A percentile compares a stretch with the other conserved stretches of the same genome.
These are phyloP conservation scores for Caenorhabditis tropicalis DNA, from an alignment of 1,140 invertebrate species.

Conservation along the genomic window DNA sequence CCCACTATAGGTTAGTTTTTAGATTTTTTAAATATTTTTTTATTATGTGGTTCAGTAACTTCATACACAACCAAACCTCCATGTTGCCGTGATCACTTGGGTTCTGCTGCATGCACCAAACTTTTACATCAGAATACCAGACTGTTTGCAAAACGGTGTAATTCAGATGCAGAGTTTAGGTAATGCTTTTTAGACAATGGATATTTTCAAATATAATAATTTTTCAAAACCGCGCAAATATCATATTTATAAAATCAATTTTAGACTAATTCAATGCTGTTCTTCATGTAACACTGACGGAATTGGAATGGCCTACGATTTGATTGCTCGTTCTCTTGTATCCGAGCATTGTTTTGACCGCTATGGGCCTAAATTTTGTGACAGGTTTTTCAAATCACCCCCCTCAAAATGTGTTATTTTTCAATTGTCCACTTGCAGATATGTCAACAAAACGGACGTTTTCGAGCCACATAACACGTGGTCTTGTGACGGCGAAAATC, in stretches of 20 bases:
- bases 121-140: conserved; percentile 45
- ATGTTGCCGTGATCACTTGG: conserved; percentile 48
- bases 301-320: conserved; percentile 54
- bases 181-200: too few relatives aligned
- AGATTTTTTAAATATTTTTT: neutral
- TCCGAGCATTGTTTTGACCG: conserved; percentile 56
- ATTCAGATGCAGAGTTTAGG: conserved; percentile 53
- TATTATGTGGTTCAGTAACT: neutral
- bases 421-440: conserved; percentile 35
- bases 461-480: conserved; percentile 53
- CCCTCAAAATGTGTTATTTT: neutral
- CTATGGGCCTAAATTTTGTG: conserved; percentile 52
- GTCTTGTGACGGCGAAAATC: conserved; percentile 56
- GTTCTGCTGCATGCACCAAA: conserved; percentile 36
- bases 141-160: conserved; percentile 48
- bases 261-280: conserved; percentile 51
- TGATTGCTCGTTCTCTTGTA: conserved; percentile 55
- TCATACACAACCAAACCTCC: conserved; percentile 46
- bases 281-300: conserved; percentile 49
- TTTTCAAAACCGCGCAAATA: neutral
- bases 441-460: conserved; percentile 54
- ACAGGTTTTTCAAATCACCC: conserved; percentile 16
- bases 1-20: neutral
- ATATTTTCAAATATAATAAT: too few relatives aligned
- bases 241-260: neutral